Evolutionary conservation across 2,113 vertebrate species (phyloP), one percentile per base, ranked within the genome.

Genomic region (Misgurnus mizolepis): DNA sequence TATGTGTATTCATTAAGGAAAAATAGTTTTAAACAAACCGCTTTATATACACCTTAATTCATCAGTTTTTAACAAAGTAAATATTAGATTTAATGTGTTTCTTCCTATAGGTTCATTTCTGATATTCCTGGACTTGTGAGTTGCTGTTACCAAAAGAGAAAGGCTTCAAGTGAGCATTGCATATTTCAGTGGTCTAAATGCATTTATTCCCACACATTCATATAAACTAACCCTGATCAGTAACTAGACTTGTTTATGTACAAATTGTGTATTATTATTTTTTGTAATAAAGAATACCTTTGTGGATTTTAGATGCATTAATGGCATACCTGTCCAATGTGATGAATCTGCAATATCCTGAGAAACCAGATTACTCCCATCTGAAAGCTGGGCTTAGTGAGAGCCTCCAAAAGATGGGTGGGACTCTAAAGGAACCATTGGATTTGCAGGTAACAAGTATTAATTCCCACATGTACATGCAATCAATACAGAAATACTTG

Each of bases 351-450:
- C 75, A 86, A 68, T 99, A 97, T 0, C 87, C 93, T 0, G 94
- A 96, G 87, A 88, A 92, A 86, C 97, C 96, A 0, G 79, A 94
- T 87, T 99, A 98, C 0, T 0, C 71, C 0, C 58, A 10, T 0
- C 90, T 98, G 75, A 91, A 86, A 80, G 87, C 47, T 0, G 85
- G 47, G 11, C 90, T 98, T 40, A 81, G 67, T n/a, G 78, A 67
- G 0, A 79, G 86, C 0, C 88, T 98, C 27, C 84, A 88, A 49
- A 86, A 90, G 73, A 88, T 94, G 75, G 92, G 86, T 0, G 90
- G 83, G 2, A 84, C 85, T 0, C 34, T 87, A 67, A 85, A 89
- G 50, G 75, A 88, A 60, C 84, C 84, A 0, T 80, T 93, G 1
- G 40, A 78, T 58, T 80, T 90, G 34, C 89, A 91, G 88, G 85